Evolutionary conservation across 2,797 vertebrate genomes (phyloP).

Genomic region (Acridotheres tristis): DNA sequence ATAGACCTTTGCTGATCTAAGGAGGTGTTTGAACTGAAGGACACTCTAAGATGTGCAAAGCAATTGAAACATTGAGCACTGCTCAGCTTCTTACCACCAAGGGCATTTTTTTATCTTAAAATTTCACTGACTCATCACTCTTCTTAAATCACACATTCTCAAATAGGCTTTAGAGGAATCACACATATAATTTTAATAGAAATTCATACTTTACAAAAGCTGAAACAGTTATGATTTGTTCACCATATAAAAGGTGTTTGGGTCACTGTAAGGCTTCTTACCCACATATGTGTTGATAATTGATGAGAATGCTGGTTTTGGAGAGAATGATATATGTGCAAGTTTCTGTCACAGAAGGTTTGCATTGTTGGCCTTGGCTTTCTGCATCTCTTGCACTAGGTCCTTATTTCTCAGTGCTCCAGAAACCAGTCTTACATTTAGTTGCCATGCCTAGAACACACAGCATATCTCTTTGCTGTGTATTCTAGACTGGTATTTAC

Average conservation of each 20-base stretch:
- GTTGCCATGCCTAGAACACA: not conserved
- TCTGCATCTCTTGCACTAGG: not conserved
- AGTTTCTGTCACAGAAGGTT: not conserved
- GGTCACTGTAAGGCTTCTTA: not conserved
- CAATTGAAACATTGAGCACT: constrained; percentile 1
- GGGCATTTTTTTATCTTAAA: not conserved
- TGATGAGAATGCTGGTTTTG: not conserved
- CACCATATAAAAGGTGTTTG: accelerated
- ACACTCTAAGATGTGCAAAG: constrained; percentile 33
- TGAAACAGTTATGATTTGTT: not conserved
- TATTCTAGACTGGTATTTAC: accelerated
- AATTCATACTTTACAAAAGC: not conserved
- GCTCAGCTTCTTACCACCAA: not conserved
- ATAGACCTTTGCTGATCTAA: constrained; percentile 44
- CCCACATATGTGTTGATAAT: not conserved
- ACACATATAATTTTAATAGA: not conserved
- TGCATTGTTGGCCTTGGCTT: not conserved
- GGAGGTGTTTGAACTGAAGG: constrained; percentile 45
- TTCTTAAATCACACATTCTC: not conserved
- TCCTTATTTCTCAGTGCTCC: not conserved
- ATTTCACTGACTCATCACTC: constrained; percentile 18
- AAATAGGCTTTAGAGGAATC: not conserved
- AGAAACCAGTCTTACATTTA: not conserved
- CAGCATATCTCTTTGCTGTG: not conserved
- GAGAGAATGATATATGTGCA: not conserved